Evolutionary conservation across 2,888 invertebrate genomes (phyloP).

Genomic region (Cheilosia impressa): DNA sequence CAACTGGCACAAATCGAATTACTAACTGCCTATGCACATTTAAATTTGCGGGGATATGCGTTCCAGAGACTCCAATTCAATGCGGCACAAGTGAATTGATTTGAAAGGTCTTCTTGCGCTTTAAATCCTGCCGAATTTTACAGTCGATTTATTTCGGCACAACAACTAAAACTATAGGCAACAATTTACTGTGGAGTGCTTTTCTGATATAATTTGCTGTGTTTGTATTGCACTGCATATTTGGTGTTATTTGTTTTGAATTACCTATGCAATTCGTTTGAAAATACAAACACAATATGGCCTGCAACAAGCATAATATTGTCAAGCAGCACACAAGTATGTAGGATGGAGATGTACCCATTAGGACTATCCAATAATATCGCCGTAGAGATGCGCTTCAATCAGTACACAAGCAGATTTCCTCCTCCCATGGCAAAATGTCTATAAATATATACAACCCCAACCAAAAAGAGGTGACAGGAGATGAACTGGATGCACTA

Average conservation of each 20-base stretch:
- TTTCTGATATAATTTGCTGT: too few relatives aligned
- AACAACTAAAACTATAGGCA: too few relatives aligned
- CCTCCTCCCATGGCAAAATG: not conserved
- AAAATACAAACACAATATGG: too few relatives aligned
- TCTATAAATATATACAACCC: conserved; percentile 8
- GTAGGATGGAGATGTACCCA: not conserved
- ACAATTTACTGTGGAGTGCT: too few relatives aligned
- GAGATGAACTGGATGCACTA: conserved; percentile 9
- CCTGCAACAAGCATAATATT: too few relatives aligned
- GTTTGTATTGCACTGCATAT: too few relatives aligned
- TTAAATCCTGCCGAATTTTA: too few relatives aligned
- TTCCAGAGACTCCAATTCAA: not conserved
- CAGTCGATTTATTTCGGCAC: too few relatives aligned
- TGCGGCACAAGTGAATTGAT: not conserved
- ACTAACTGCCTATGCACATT: not conserved
- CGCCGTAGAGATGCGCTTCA: conserved; percentile 17
- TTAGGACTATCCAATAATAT: conserved; percentile 15
- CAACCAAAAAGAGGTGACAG: conserved; percentile 5
- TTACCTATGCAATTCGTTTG: too few relatives aligned
- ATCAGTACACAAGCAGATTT: conserved; percentile 18
- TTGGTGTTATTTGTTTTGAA: too few relatives aligned
- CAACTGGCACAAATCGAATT: conserved; percentile 18
- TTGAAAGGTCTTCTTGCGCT: too few relatives aligned
- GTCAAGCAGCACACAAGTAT: too few relatives aligned
- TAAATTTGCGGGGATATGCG: not conserved